Evolutionary conservation across 2,797 vertebrate species (phyloP), one percentile per base, ranked within the genome.

Genomic region (Melanotaenia pygmaea): DNA sequence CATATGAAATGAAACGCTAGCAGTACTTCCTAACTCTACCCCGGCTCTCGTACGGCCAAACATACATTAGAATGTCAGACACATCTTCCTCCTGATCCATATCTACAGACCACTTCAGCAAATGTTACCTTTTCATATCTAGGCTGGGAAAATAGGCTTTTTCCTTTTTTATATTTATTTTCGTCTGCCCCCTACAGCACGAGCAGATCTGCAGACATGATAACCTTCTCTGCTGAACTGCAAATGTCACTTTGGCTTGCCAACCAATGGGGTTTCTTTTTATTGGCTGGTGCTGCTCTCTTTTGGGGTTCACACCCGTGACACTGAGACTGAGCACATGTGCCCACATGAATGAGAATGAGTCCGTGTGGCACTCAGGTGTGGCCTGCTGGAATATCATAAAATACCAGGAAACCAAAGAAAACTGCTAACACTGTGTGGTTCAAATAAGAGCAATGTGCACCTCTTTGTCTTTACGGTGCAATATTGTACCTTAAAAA

Each of bases 111-210:
- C 82, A 77, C 88, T 88, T 74, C 83, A 85, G 81, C 81, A 90
- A 91, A 92, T 92, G 88, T 92, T 92, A 90, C 88, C 72, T 82
- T 89, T 90, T 91, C 83, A 85, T 88, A 91, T 87, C 84, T 32
- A 61, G 63, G 57, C 43, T 78, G 34, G 51, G 64, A 82, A 86
- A 87, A 90, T 84, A 65, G 62, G 68, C 61, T 78, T 76, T 56
- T 30, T 28, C 6, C 5, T 16, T 30, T 30, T 54, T 26, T 20
- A 38, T 13, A 10, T 62, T 70, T 77, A 45, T 45, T 77, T 72
- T 53, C 20, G 5, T 10, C 24, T 7, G 14, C 20, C 2, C 4
- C 6, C 20, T 28, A 10, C 63, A 65, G 68, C 83, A 82, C 58
- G 72, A 80, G 81, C 73, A 72, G 85, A 89, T 91, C 70, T 64